Evolutionary conservation across 2,888 invertebrate genomes (phyloP).

Genomic region (Pogonocherus hispidulus): DNA sequence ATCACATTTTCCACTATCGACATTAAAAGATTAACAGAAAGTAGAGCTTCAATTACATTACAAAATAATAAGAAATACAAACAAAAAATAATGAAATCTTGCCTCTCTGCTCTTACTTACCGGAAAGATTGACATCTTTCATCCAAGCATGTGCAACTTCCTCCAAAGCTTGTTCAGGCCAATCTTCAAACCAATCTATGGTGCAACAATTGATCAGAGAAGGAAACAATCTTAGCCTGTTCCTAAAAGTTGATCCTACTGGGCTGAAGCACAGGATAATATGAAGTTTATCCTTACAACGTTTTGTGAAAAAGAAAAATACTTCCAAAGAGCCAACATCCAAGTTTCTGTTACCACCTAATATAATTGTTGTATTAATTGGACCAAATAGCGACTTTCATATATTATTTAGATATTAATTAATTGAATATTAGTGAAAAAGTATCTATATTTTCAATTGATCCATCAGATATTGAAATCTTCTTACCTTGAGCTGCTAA

Average conservation of each 20-base stretch:
- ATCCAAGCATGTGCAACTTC: slow-evolving; percentile 84
- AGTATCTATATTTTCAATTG: too few relatives aligned
- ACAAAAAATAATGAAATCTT: too few relatives aligned
- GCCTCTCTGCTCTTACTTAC: too few relatives aligned
- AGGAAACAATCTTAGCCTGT: slow-evolving; percentile 83
- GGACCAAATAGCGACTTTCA: too few relatives aligned
- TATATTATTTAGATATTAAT: too few relatives aligned
- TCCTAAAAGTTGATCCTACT: slow-evolving; percentile 85
- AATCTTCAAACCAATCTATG: slow-evolving; percentile 91
- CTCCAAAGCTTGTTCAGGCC: slow-evolving; percentile 91
- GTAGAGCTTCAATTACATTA: too few relatives aligned
- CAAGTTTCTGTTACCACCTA: slow-evolving; percentile 79
- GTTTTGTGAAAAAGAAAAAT: slow-evolving; percentile 80
- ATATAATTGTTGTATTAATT: background rate
- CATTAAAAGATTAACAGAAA: too few relatives aligned
- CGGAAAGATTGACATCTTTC: slow-evolving; percentile 80
- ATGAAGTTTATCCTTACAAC: slow-evolving; percentile 85
- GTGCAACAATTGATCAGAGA: slow-evolving; percentile 91
- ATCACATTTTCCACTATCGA: too few relatives aligned
- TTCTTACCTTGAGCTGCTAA: slow-evolving; percentile 76
- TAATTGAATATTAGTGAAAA: too few relatives aligned
- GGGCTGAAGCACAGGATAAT: slow-evolving; percentile 89
- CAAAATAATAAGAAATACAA: too few relatives aligned
- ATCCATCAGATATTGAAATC: too few relatives aligned
- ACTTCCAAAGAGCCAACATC: slow-evolving; percentile 86